Evolutionary conservation across 2,113 vertebrate species (phyloP).

Genomic region (Galbula dea): DNA sequence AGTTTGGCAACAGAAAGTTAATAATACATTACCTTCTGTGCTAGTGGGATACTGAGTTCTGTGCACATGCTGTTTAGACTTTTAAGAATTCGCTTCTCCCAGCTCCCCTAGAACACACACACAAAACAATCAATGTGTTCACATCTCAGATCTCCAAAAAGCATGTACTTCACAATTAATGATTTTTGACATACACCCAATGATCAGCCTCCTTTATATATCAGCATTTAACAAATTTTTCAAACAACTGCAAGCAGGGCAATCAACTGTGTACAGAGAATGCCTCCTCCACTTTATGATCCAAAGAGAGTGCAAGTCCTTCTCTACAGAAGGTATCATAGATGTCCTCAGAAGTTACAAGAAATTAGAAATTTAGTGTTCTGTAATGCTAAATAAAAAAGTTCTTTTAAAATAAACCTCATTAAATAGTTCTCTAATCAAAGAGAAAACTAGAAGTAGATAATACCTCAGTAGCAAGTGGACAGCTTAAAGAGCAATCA

Average conservation of each 20-base stretch:
- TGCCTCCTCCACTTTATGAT: not conserved
- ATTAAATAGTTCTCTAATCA: not conserved
- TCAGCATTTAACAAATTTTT: not conserved
- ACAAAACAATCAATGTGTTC: not conserved
- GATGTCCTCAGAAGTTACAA: not conserved
- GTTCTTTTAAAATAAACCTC: not conserved
- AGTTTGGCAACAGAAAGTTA: not conserved
- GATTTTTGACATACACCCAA: not conserved
- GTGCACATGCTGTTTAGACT: slow-evolving; percentile 98
- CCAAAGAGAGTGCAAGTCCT: not conserved
- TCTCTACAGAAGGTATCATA: not conserved
- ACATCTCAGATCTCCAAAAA: not conserved
- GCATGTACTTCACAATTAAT: not conserved
- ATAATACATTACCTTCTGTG: slow-evolving; percentile 80
- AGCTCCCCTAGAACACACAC: slow-evolving; percentile 82
- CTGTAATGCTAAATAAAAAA: not conserved
- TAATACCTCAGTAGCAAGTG: not conserved
- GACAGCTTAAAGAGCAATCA: not conserved
- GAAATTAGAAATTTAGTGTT: not conserved
- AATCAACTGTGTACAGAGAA: not conserved
- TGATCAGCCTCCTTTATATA: not conserved
- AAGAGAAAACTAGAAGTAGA: not conserved
- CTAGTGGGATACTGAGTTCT: slow-evolving; percentile 89
- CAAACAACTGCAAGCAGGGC: not conserved
- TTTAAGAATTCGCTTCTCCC: slow-evolving; percentile 96